Conservation (phyloP, 2,797 vertebrate genomes). For the Eremophila alpestris region DNA sequence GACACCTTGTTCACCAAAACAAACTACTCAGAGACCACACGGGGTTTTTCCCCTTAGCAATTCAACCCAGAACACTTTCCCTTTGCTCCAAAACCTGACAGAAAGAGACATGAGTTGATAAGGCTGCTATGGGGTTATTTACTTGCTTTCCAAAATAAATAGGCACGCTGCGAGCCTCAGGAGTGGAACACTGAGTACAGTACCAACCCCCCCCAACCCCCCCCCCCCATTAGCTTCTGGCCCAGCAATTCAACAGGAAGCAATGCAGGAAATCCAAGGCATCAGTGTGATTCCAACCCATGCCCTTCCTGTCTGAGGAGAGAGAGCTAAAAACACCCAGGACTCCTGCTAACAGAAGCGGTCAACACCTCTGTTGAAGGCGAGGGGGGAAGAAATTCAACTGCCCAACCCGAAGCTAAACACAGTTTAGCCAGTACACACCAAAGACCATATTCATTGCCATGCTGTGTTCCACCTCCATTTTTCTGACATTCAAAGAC, state of each 20-base stretch:
- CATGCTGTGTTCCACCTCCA: background rate
- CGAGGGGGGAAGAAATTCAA: background rate
- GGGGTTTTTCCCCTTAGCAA: background rate
- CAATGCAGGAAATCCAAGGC: constrained; percentile 68
- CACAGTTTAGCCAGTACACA: background rate
- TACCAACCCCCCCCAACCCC: background rate
- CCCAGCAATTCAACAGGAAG: constrained; percentile 34
- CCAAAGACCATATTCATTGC: background rate
- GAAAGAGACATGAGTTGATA: background rate
- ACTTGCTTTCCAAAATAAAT: background rate
- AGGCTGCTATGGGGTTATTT: background rate
- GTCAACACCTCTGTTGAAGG: constrained; percentile 9
- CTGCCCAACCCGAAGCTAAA: background rate
- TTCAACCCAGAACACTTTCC: background rate
- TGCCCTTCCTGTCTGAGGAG: constrained; percentile 55
- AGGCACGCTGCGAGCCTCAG: fast-evolving
- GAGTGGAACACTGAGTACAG: background rate
- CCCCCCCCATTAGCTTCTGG: background rate
- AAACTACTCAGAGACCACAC: background rate
- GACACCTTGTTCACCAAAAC: background rate
- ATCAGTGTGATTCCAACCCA: constrained; percentile 24
- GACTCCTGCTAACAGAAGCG: constrained; percentile 12
- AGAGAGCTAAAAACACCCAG: constrained; percentile 20
- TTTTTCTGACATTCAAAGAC: fast-evolving
- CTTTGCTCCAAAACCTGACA: background rate